Conservation (phyloP, 2,113 vertebrate species). For the Periophthalmodon schlosseri region DNA sequence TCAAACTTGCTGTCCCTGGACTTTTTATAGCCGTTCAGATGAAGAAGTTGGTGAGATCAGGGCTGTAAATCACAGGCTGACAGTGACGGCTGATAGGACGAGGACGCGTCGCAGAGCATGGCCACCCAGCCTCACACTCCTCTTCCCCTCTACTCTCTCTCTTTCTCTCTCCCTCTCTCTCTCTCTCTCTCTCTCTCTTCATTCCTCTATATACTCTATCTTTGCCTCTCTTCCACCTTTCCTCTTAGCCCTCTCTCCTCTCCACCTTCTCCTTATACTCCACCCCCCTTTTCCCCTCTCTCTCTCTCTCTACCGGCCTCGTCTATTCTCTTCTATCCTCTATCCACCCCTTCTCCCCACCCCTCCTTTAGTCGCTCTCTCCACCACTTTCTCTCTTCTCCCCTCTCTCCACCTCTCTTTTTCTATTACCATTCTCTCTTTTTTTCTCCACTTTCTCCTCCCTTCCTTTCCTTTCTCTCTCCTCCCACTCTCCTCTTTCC, state of each 20-base stretch:
- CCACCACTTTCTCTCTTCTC: not conserved
- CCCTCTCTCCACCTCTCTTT: not conserved
- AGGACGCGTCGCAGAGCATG: constrained; percentile 37
- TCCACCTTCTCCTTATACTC: not conserved
- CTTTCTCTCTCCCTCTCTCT: not conserved
- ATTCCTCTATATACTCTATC: not conserved
- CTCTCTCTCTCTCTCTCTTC: no score
- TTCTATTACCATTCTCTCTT: no score
- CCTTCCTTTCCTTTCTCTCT: no score
- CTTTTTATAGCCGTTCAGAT: constrained; percentile 1
- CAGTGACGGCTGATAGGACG: constrained; percentile 34
- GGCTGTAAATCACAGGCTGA: constrained; percentile 44
- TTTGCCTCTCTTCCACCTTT: constrained; percentile 12
- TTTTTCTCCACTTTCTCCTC: no score
- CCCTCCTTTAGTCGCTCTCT: not conserved
- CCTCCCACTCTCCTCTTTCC: no score
- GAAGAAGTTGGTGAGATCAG: constrained; percentile 6
- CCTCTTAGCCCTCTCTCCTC: constrained; percentile 4
- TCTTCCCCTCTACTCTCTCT: not conserved
- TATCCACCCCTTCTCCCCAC: no score
- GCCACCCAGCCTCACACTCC: constrained; percentile 29
- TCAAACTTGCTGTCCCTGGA: not conserved
- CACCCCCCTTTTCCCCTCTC: not conserved
- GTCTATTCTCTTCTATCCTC: not conserved
- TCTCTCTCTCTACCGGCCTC: not conserved